Evolutionary conservation across 1,140 invertebrate species (phyloP), one percentile per base, ranked within the genome.

Genomic region (Aphidius gifuensis): DNA sequence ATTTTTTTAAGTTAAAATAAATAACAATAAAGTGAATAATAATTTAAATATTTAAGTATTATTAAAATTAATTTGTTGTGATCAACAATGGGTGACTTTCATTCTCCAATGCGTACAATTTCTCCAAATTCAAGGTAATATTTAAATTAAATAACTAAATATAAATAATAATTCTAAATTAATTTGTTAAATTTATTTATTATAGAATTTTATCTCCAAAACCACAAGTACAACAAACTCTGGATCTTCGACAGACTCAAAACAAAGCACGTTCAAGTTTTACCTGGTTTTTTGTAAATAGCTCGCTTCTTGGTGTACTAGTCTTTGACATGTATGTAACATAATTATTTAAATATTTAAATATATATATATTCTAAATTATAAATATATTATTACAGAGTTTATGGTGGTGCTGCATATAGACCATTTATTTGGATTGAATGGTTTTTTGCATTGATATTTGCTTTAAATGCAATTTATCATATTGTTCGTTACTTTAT

Each of bases 371-470:
- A 9, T n/a, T 1, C 6, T 48, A 48, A 21, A 21, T 5, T 16
- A 16, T 16, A 16, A 16, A 16, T 16, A 16, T 16, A 16, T 55
- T 47, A 53, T 50, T 61, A 58, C 40, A 77, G 75, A 69, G 56
- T 74, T 5, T 76, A 77, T 9, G 70, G 70, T 16, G 74, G 69
- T 47, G 64, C 67, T 8, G 70, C 66, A 0, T 78, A 74, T 16
- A 76, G 77, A 53, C 73, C 75, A 55, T 71, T 78, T 62, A 71
- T 64, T 21, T 78, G 73, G 72, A 57, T 74, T 0, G 76, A 78
- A 56, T 77, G 76, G 74, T 71, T 60, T 47, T 49, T 78, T n/a
- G 72, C 69, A 9, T 67, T 71, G 0, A 70, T 78, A 66, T 75
- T 78, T 64, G 69, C 57, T 16, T 48, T 78, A 5, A 78, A 78